Conservation (phyloP, 37 sponge, comb jelly and placozoan genomes). For the Mnemiopsis leidyi region DNA sequence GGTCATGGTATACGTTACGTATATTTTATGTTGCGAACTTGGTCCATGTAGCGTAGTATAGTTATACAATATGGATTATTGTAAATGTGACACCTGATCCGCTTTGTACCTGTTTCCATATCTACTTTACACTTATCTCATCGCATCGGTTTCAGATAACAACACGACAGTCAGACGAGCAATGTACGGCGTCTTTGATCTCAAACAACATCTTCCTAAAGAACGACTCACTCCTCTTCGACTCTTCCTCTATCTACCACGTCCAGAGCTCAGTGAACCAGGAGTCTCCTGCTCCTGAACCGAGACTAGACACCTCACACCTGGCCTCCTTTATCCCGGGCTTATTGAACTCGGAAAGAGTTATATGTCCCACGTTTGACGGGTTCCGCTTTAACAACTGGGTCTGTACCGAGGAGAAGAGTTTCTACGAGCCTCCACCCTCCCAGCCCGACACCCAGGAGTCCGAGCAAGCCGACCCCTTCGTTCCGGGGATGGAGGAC, state of each 20-base stretch:
- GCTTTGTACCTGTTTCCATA: too few relatives aligned
- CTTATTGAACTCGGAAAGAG: background rate
- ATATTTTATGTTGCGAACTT: too few relatives aligned
- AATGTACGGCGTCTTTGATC: background rate
- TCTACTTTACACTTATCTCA: too few relatives aligned
- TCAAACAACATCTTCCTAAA: background rate
- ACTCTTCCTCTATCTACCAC: background rate
- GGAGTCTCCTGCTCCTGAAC: background rate
- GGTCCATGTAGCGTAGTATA: too few relatives aligned
- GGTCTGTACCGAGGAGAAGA: background rate
- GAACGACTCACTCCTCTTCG: slow-evolving; percentile 25
- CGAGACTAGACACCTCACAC: background rate
- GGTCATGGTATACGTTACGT: too few relatives aligned
- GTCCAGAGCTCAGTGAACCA: background rate
- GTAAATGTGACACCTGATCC: too few relatives aligned
- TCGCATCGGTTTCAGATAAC: too few relatives aligned
- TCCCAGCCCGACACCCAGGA: slow-evolving; percentile 12
- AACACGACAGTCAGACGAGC: slow-evolving; percentile 38
- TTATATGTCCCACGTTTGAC: slow-evolving; percentile 65
- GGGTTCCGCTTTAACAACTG: slow-evolving; percentile 66
- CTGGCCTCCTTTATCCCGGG: background rate
- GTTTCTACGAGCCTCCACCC: slow-evolving; percentile 6
- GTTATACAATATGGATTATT: too few relatives aligned
- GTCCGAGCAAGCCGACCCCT: background rate
- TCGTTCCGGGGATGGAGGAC: slow-evolving; percentile 39